A percentile compares a stretch with the other conserved stretches of the same genome.
phyloP scores from a whole-genome alignment of 2,888 invertebrate species.

The Volucella zonaria region DNA sequence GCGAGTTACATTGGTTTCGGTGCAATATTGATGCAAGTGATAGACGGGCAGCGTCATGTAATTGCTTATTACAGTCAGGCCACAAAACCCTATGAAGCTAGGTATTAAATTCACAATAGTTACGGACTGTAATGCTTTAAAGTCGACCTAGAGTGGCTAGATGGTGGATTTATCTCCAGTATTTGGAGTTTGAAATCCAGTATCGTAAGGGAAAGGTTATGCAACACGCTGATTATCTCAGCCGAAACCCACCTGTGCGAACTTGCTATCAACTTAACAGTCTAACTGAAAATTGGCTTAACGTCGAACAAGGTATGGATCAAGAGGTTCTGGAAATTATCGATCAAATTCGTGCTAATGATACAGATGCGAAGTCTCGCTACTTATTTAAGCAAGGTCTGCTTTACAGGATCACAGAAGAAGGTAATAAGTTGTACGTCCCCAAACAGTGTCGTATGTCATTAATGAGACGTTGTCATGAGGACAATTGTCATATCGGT shows the following conservation, averaged over 20 bases:
- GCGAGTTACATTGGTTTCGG: background rate
- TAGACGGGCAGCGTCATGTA: too few relatives aligned
- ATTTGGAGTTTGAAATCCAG: conserved; percentile 42
- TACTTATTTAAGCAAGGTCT: background rate
- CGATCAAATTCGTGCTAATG: background rate
- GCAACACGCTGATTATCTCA: conserved; percentile 36
- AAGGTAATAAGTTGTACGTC: conserved; percentile 1
- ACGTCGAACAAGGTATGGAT: conserved; percentile 10
- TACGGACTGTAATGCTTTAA: conserved; percentile 18
- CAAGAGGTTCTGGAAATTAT: conserved; percentile 19
- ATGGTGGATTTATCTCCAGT: conserved; percentile 45
- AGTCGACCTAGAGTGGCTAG: conserved; percentile 39
- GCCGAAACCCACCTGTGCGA: conserved; percentile 34
- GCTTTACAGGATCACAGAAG: conserved; percentile 4
- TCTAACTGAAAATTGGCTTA: conserved; percentile 20
- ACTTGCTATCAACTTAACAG: conserved; percentile 18
- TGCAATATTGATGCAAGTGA: too few relatives aligned
- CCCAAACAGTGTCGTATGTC: conserved; percentile 12
- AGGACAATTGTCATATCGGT: conserved; percentile 39
- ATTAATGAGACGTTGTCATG: conserved; percentile 17
- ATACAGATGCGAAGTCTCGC: background rate
- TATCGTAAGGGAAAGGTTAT: conserved; percentile 48
- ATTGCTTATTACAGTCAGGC: too few relatives aligned
- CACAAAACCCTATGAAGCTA: too few relatives aligned
- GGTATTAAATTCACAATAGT: conserved; percentile 25